Evolutionary conservation across 2,888 invertebrate genomes (phyloP).

Genomic region (Leucophenga montana): DNA sequence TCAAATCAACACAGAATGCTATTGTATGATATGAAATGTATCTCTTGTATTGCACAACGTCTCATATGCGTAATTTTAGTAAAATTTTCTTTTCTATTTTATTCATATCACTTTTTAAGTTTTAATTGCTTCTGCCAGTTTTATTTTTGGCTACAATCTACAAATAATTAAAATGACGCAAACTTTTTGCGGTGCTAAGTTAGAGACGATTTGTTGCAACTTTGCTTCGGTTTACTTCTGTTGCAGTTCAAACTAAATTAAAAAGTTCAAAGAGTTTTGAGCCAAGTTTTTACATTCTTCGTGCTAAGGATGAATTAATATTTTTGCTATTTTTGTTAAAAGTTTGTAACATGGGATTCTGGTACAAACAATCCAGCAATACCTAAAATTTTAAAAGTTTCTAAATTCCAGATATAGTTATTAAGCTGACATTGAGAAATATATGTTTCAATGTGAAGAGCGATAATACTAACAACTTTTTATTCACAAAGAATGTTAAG

Average conservation of each 20-base stretch:
- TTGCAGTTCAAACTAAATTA: constrained; percentile 44
- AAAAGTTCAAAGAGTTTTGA: constrained; percentile 45
- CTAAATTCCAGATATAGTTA: too few species aligned
- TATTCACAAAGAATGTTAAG: too few species aligned
- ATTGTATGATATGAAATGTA: too few species aligned
- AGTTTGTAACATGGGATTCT: too few species aligned
- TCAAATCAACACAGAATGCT: not conserved
- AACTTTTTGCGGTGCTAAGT: constrained; percentile 9
- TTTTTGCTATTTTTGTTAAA: too few species aligned
- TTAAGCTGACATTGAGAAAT: too few species aligned
- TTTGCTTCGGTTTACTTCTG: not conserved
- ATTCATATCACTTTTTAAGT: not conserved
- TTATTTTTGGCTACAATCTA: not conserved
- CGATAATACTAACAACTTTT: too few species aligned
- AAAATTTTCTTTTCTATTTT: not conserved
- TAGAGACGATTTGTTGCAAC: constrained; percentile 12
- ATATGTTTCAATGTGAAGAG: too few species aligned
- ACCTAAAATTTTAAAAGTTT: too few species aligned
- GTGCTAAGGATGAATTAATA: too few species aligned
- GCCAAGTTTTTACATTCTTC: not conserved
- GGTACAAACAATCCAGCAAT: too few species aligned
- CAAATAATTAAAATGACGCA: constrained; percentile 5
- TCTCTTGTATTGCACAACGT: not conserved
- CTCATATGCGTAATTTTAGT: constrained; percentile 26
- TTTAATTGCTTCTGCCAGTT: constrained; percentile 7